These are phyloP conservation scores for Aspiorhynchus laticeps DNA, from an alignment of 2,113 vertebrate genomes.

Conservation along the genomic window DNA sequence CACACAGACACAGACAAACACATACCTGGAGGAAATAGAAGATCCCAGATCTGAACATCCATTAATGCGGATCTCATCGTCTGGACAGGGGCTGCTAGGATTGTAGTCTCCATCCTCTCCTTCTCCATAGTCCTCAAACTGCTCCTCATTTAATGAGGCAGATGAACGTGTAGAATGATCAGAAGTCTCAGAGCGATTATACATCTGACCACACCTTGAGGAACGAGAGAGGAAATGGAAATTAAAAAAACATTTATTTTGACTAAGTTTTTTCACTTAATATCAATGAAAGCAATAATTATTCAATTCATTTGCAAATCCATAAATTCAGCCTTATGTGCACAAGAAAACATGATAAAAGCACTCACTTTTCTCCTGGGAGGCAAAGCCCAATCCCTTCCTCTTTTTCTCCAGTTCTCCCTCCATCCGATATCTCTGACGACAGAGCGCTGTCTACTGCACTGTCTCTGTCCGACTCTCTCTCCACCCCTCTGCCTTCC, in stretches of 20 bases:
- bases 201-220: slow-evolving; percentile 81
- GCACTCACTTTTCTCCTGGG: slow-evolving; percentile 85
- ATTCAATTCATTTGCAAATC: not conserved
- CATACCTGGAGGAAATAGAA: slow-evolving; percentile 93
- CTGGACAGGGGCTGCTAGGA: slow-evolving; percentile 89
- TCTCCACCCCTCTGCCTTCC: slow-evolving; percentile 71
- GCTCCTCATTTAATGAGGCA: slow-evolving; percentile 92
- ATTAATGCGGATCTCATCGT: slow-evolving; percentile 90
- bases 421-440: slow-evolving; percentile 80
- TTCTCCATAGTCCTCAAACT: slow-evolving; percentile 98
- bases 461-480: slow-evolving; percentile 90
- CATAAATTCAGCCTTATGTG: not conserved
- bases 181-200: slow-evolving; percentile 83
- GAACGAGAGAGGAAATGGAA: not conserved
- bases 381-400: slow-evolving; percentile 81
- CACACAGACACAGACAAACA: slow-evolving; percentile 35
- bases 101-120: slow-evolving; percentile 90
- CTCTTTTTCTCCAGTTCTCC: slow-evolving; percentile 79
- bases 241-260: not conserved
- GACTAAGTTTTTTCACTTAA: not conserved
- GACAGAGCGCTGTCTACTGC: slow-evolving; percentile 86
- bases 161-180: slow-evolving; percentile 92
- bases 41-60: slow-evolving; percentile 93
- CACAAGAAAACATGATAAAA: not conserved
- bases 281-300: not conserved